phyloP scores from a whole-genome alignment of 2,888 invertebrate species.

The Dermolepida albohirtum region DNA sequence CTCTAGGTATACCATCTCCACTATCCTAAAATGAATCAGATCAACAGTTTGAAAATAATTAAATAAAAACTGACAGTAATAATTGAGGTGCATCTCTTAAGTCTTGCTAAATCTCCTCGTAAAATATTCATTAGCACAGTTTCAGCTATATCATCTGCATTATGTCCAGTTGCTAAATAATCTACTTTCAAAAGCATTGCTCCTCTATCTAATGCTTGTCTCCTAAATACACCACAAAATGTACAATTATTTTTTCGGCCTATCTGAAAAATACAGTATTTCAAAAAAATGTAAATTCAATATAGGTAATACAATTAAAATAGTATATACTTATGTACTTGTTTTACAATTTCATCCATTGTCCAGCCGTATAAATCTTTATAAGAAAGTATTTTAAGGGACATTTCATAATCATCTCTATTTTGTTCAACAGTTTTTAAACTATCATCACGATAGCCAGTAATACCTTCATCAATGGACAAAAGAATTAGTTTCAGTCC shows the following conservation, averaged over 20 bases:
- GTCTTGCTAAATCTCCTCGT: slow-evolving; percentile 94
- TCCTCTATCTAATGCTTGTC: slow-evolving; percentile 96
- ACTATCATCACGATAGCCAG: slow-evolving; percentile 95
- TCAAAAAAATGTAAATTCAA: slow-evolving; percentile 11
- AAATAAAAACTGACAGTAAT: slow-evolving; percentile 75
- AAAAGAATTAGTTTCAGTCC: slow-evolving; percentile 89
- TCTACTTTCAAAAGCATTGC: slow-evolving; percentile 89
- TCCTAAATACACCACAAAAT: slow-evolving; percentile 94
- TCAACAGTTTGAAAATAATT: background rate
- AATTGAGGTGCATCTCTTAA: slow-evolving; percentile 92
- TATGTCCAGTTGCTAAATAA: slow-evolving; percentile 96
- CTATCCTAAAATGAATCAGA: slow-evolving; percentile 70
- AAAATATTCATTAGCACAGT: slow-evolving; percentile 98
- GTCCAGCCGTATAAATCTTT: slow-evolving; percentile 99
- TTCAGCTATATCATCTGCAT: slow-evolving; percentile 98
- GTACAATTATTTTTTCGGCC: slow-evolving; percentile 96
- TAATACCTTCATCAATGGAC: slow-evolving; percentile 99
- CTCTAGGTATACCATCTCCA: slow-evolving; percentile 88
- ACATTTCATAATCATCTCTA: slow-evolving; percentile 91
- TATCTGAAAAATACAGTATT: slow-evolving; percentile 64
- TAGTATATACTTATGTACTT: slow-evolving; percentile 62
- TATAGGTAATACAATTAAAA: background rate
- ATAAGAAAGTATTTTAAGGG: slow-evolving; percentile 94
- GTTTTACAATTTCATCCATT: slow-evolving; percentile 96
- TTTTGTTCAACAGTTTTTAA: slow-evolving; percentile 96